phyloP scores from a whole-genome alignment of 2,888 invertebrate genomes.

The Lampropteryx suffumata region DNA sequence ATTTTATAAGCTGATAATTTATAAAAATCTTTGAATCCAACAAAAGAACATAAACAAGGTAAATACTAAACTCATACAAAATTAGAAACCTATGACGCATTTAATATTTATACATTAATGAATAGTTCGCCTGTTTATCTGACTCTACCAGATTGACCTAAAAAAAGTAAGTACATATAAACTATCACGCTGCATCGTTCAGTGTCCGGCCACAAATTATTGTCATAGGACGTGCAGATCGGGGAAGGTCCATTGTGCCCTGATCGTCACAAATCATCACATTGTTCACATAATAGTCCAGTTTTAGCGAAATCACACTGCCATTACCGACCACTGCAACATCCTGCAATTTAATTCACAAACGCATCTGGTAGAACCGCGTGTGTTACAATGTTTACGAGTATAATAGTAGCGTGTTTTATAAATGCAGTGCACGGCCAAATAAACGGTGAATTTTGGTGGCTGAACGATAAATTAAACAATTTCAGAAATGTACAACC shows the following conservation, averaged over 20 bases:
- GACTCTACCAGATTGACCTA: conserved; percentile 36
- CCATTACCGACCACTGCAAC: conserved; percentile 59
- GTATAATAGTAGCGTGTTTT: conserved; percentile 43
- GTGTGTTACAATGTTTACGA: conserved; percentile 47
- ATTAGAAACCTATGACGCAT: too few species aligned
- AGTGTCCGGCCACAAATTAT: conserved; percentile 45
- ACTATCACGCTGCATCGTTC: conserved; percentile 31
- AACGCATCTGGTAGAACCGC: conserved; percentile 33
- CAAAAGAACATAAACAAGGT: too few species aligned
- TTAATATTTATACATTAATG: neutral
- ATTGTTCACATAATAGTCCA: conserved; percentile 59
- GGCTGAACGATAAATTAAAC: conserved; percentile 62
- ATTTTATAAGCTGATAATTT: too few species aligned
- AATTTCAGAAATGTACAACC: conserved; percentile 47
- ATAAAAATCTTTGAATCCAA: too few species aligned
- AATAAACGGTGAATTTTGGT: conserved; percentile 72
- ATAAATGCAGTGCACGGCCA: conserved; percentile 51
- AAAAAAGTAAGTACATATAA: conserved; percentile 38
- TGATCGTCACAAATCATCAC: conserved; percentile 51
- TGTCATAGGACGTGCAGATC: conserved; percentile 51
- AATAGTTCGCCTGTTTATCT: conserved; percentile 14
- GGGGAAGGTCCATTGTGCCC: conserved; percentile 41
- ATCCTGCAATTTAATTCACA: conserved; percentile 61
- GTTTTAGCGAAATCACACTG: conserved; percentile 57
- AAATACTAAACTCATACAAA: too few species aligned